Conservation (phyloP, 2,797 vertebrate species). For the Melanotaenia boesemani region DNA sequence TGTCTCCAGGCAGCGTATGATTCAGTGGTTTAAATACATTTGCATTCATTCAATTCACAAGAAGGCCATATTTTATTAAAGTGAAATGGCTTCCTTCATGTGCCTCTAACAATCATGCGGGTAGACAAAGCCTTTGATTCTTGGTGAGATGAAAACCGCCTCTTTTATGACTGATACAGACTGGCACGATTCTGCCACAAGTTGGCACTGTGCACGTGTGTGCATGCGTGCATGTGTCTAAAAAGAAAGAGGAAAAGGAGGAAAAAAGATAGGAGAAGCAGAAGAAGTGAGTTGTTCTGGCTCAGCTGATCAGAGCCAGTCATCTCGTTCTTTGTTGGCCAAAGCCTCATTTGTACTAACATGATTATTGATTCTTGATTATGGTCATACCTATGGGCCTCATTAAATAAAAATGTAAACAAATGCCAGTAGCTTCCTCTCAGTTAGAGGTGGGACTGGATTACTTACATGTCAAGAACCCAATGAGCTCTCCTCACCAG, state of each 20-base stretch:
- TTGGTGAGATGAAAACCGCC: constrained; percentile 55
- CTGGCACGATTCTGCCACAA: constrained; percentile 33
- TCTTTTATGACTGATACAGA: constrained; percentile 51
- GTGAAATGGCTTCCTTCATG: constrained; percentile 61
- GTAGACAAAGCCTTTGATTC: constrained; percentile 72
- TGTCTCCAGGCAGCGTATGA: constrained; percentile 67
- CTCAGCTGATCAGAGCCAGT: constrained; percentile 53
- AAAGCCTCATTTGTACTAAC: constrained; percentile 53
- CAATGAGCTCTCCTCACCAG: constrained; percentile 62
- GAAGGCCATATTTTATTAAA: constrained; percentile 76
- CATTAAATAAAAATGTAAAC: constrained; percentile 85
- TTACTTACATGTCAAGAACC: constrained; percentile 77
- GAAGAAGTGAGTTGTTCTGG: constrained; percentile 32
- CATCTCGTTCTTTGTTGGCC: constrained; percentile 53
- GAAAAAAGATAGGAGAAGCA: not conserved
- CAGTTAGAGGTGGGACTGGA: constrained; percentile 63
- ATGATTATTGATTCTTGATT: constrained; percentile 82
- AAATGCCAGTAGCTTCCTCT: constrained; percentile 76
- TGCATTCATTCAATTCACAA: constrained; percentile 74
- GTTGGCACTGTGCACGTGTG: not conserved
- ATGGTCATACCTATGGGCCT: constrained; percentile 80
- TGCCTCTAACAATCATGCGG: constrained; percentile 60
- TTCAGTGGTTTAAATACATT: constrained; percentile 77
- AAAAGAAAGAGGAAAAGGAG: constrained; percentile 3
- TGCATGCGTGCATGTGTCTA: not conserved